These are phyloP conservation scores for Epistrophella euchroma DNA, from an alignment of 2,888 invertebrate species.

Conservation along the genomic window DNA sequence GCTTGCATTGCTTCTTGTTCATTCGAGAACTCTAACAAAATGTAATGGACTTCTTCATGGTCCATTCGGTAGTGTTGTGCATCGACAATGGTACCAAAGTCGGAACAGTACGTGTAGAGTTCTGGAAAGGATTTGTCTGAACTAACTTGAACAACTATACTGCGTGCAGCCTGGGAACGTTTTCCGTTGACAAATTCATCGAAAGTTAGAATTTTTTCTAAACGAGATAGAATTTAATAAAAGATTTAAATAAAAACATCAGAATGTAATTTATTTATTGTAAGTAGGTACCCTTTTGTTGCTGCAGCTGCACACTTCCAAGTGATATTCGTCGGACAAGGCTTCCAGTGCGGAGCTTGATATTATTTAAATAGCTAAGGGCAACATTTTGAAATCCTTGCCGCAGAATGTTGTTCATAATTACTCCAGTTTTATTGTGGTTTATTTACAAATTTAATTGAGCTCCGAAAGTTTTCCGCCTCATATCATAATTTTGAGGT, in stretches of 20 bases:
- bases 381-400: slow-evolving; percentile 57
- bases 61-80: slow-evolving; percentile 86
- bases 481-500: slow-evolving; percentile 51
- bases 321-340: slow-evolving; percentile 42
- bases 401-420: slow-evolving; percentile 69
- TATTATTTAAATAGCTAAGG: slow-evolving; percentile 32
- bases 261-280: too few relatives aligned
- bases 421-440: slow-evolving; percentile 22
- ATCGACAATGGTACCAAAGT: slow-evolving; percentile 87
- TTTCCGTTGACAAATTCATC: slow-evolving; percentile 86
- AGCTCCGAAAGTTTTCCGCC: slow-evolving; percentile 20
- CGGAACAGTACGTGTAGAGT: slow-evolving; percentile 88
- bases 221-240: not conserved
- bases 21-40: slow-evolving; percentile 89
- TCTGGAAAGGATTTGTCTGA: slow-evolving; percentile 88
- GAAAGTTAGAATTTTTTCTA: slow-evolving; percentile 80
- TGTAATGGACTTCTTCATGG: slow-evolving; percentile 87
- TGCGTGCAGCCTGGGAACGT: slow-evolving; percentile 87
- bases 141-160: slow-evolving; percentile 91
- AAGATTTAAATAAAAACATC: slow-evolving; percentile 30
- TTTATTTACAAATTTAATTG: slow-evolving; percentile 31
- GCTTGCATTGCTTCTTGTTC: slow-evolving; percentile 85
- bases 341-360: not conserved
- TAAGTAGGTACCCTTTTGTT: slow-evolving; percentile 50
- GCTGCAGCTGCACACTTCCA: slow-evolving; percentile 40